phyloP scores from a whole-genome alignment of 2,888 invertebrate species.

The Therioaphis trifolii region DNA sequence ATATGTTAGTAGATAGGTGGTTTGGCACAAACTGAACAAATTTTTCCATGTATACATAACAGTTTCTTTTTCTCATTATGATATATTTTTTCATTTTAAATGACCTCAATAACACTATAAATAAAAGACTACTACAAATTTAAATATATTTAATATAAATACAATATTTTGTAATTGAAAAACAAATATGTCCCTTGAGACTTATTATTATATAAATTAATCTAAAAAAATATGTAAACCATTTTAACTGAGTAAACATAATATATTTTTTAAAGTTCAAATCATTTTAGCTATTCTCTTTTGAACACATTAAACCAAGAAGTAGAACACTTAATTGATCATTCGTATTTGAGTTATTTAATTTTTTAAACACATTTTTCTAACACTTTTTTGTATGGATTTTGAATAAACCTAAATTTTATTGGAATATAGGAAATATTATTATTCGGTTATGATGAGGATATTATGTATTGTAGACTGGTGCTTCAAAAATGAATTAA shows the following conservation, averaged over 20 bases:
- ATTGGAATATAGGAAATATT: slow-evolving; percentile 33
- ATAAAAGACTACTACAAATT: slow-evolving; percentile 38
- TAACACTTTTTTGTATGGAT: slow-evolving; percentile 20
- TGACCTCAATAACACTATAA: slow-evolving; percentile 19
- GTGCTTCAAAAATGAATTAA: slow-evolving; percentile 48
- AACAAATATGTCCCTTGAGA: neutral
- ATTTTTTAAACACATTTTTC: neutral
- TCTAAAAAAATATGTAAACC: neutral
- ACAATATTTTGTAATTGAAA: neutral
- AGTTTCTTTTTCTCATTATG: slow-evolving; percentile 38
- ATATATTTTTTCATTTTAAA: slow-evolving; percentile 16
- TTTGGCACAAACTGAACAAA: slow-evolving; percentile 33
- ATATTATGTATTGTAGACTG: slow-evolving; percentile 46
- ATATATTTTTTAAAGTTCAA: slow-evolving; percentile 17
- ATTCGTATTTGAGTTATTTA: slow-evolving; percentile 27
- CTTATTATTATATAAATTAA: slow-evolving; percentile 2
- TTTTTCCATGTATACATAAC: slow-evolving; percentile 56
- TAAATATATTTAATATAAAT: neutral
- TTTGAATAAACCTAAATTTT: slow-evolving; percentile 1
- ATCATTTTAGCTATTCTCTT: neutral
- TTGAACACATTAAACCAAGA: slow-evolving; percentile 23
- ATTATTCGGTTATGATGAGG: slow-evolving; percentile 9
- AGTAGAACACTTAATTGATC: slow-evolving; percentile 18
- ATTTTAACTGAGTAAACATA: neutral
- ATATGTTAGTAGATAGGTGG: slow-evolving; percentile 46